phyloP scores from a whole-genome alignment of 2,888 invertebrate genomes.

The Cantharis lateralis region DNA sequence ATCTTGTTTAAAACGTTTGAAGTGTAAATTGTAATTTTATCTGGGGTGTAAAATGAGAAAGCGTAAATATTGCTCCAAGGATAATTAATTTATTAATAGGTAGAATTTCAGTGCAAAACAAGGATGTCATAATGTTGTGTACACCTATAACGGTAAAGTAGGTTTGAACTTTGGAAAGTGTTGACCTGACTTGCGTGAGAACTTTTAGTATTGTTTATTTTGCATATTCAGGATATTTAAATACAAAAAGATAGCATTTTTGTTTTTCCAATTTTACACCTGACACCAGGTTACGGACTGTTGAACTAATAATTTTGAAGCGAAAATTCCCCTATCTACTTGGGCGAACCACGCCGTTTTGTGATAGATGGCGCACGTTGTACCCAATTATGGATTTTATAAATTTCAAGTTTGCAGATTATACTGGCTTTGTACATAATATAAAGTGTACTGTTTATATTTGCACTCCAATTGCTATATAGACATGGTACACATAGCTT shows the following conservation, averaged over 20 bases:
- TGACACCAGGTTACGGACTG: background rate
- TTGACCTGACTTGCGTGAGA: background rate
- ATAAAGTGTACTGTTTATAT: constrained; percentile 54
- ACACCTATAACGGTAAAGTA: background rate
- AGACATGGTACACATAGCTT: constrained; percentile 50
- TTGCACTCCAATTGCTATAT: constrained; percentile 51
- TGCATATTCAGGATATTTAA: background rate
- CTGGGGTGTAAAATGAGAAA: background rate
- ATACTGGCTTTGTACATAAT: constrained; percentile 52
- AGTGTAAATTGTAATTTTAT: background rate
- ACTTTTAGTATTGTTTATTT: background rate
- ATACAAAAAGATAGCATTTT: no score
- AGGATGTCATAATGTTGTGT: background rate
- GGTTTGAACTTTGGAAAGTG: background rate
- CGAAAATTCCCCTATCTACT: background rate
- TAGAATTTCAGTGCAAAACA: background rate
- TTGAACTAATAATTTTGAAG: background rate
- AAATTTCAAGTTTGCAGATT: constrained; percentile 48
- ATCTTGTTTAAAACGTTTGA: background rate
- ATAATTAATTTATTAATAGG: background rate
- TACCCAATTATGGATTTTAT: constrained; percentile 43
- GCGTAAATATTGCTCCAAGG: background rate
- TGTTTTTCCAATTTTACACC: background rate
- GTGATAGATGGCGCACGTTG: constrained; percentile 43
- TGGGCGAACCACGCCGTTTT: background rate